Conservation (phyloP, 2,113 vertebrate genomes). For the Strix aluco region DNA sequence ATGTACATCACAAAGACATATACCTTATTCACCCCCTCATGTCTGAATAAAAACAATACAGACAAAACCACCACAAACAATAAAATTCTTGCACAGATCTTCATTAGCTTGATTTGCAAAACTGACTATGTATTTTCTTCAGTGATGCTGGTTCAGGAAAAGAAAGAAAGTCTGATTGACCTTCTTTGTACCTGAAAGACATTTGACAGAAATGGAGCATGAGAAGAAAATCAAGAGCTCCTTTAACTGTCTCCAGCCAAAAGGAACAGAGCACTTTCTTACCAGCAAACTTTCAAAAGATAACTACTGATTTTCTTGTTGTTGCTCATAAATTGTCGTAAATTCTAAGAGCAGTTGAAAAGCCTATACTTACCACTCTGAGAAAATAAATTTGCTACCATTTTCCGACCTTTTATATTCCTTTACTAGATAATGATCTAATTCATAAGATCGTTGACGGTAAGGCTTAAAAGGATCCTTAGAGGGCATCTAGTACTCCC, state of each 20-base stretch:
- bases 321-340: not conserved
- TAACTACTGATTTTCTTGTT: not conserved
- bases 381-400: not conserved
- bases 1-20: not conserved
- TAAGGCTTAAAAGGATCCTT: not conserved
- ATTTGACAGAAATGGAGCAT: slow-evolving; percentile 54
- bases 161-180: slow-evolving; percentile 16
- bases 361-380: not conserved
- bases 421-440: not conserved
- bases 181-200: slow-evolving; percentile 51
- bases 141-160: slow-evolving; percentile 35
- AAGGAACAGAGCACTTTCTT: not conserved
- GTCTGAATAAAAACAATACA: slow-evolving; percentile 5
- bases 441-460: not conserved
- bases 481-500: not conserved
- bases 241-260: slow-evolving; percentile 34
- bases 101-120: slow-evolving; percentile 63
- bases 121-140: slow-evolving; percentile 54
- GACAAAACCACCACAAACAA: not conserved
- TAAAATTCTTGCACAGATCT: slow-evolving; percentile 34
- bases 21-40: not conserved
- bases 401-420: not conserved
- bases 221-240: slow-evolving; percentile 59
- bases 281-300: not conserved
- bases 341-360: not conserved